Evolutionary conservation across 2,797 vertebrate species (phyloP), one percentile per base, ranked within the genome.

Genomic region (Parotocinclus haroldoi): DNA sequence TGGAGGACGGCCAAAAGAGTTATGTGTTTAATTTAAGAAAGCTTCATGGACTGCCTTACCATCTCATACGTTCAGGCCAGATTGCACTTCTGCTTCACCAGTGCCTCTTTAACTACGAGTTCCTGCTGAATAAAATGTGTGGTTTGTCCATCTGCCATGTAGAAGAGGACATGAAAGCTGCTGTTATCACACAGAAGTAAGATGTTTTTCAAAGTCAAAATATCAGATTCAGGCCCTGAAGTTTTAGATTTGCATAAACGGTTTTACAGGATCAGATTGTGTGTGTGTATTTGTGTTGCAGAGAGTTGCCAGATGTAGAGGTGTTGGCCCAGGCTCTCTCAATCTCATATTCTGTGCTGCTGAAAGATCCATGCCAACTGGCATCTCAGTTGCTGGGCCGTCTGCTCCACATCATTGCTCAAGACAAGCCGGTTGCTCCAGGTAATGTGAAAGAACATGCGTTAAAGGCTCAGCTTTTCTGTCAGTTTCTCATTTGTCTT

Each of bases 51-150:
- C 79, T 86, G 63, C 83, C 88, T 0, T 81, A 82, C 69, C 87
- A 91, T 66, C 82, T 90, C 63, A 75, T 88, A 36, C 79, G 59
- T 39, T 87, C 88, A 3, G 84, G 84, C 1, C 87, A 89, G 68
- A 76, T 84, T 38, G 27, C 80, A 14, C 65, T 75, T 14, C 76
- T 90, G 45, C 79, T 88, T 51, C 78, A 76, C 10, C 84, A 88
- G 52, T 91, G 88, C 58, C 46, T 90, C 19, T 91, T 90, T 76
- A 85, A 86, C 79, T 90, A 89, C 39, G 86, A 91, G 63, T 91
- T 89, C 76, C 79, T 90, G 40, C 70, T 90, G 7, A 84, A 90
- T 70, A 91, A 90, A 69, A 69, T 77, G n/a, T 86, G 85, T 82
- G 88, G 85, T 53, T 80, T 83, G 53, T 89, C 88, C 6, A 42